Evolutionary conservation across 2,113 vertebrate species (phyloP).

Genomic region (Thinocorus orbignyianus): DNA sequence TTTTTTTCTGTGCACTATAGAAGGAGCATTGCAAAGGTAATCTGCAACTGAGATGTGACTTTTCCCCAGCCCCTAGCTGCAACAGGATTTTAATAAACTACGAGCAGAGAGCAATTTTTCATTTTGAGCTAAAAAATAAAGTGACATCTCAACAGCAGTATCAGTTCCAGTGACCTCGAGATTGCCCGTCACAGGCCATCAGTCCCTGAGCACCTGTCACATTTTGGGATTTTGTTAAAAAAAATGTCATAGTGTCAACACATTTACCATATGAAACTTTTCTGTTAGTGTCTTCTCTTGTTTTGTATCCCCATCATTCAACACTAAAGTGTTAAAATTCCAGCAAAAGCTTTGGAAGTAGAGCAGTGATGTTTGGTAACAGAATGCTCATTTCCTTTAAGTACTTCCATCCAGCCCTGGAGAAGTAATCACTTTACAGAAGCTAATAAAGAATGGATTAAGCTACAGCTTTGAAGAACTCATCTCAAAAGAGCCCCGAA

Average conservation of each 20-base stretch:
- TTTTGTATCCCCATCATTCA: slow-evolving; percentile 48
- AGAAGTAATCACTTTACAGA: slow-evolving; percentile 59
- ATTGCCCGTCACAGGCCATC: neutral
- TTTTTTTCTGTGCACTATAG: rapidly evolving
- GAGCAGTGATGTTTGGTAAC: neutral
- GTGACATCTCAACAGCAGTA: neutral
- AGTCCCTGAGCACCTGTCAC: slow-evolving; percentile 6
- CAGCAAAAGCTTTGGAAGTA: neutral
- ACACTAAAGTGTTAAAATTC: neutral
- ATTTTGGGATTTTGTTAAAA: neutral
- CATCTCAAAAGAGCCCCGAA: slow-evolving; percentile 51
- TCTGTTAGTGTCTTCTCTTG: neutral
- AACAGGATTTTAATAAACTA: neutral
- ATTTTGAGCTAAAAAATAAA: neutral
- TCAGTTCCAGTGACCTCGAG: slow-evolving; percentile 5
- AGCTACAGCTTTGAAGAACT: slow-evolving; percentile 60
- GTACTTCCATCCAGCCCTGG: neutral
- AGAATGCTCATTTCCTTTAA: slow-evolving; percentile 20
- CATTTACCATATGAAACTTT: neutral
- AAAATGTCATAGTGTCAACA: neutral
- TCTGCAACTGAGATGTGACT: neutral
- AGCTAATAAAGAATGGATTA: slow-evolving; percentile 69
- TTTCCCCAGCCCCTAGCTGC: neutral
- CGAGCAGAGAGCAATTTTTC: neutral
- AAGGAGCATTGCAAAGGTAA: neutral